Percentiles rank a stretch among this genome's conserved stretches.
phyloP scores from a whole-genome alignment of 1,140 invertebrate species.

The Zaprionus nigranus region DNA sequence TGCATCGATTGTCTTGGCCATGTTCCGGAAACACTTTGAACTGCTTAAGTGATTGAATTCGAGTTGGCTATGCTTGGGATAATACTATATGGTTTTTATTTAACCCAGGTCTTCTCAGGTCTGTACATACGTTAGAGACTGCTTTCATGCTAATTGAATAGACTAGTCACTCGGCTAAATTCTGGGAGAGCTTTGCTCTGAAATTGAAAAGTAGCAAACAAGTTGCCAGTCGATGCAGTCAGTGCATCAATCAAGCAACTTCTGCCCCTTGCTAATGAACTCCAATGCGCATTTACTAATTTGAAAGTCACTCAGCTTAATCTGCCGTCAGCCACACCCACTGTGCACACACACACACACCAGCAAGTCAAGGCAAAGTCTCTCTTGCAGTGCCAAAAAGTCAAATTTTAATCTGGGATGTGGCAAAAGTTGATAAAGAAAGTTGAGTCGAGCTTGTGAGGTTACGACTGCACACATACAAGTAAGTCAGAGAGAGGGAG shows the following conservation, averaged over 20 bases:
- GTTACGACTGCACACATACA: constrained; percentile 48
- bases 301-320: constrained; percentile 80
- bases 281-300: constrained; percentile 72
- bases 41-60: background rate
- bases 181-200: too few species aligned
- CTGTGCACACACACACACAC: background rate
- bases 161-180: background rate
- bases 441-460: constrained; percentile 49
- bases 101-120: background rate
- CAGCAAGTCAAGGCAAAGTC: constrained; percentile 42
- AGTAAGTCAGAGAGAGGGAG: constrained; percentile 43
- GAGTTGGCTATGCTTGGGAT: background rate
- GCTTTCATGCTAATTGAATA: constrained; percentile 17
- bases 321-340: constrained; percentile 61
- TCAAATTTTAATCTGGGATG: constrained; percentile 81
- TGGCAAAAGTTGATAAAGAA: constrained; percentile 80
- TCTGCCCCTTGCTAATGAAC: constrained; percentile 74
- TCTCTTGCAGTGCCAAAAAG: constrained; percentile 68
- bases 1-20: constrained; percentile 60
- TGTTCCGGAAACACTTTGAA: background rate
- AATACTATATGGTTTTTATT: background rate
- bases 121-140: too few species aligned
- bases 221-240: constrained; percentile 52
- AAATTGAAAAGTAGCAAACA: constrained; percentile 5
- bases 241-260: constrained; percentile 75